These are phyloP conservation scores for Coptodon rendalli DNA, from an alignment of 2,113 vertebrate species.

Conservation along the genomic window DNA sequence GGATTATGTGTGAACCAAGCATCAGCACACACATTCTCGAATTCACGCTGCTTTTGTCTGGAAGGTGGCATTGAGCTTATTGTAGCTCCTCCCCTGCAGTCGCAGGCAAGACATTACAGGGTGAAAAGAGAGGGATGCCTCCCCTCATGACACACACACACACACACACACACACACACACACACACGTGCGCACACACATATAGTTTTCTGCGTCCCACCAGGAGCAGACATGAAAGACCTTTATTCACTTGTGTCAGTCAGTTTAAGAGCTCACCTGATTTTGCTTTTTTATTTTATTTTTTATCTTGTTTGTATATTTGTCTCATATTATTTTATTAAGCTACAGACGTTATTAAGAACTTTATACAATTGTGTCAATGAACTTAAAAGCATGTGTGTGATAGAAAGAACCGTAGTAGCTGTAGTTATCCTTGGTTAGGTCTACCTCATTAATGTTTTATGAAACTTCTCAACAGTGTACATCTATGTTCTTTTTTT, in stretches of 20 bases:
- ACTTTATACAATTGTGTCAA: not conserved
- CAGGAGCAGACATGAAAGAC: not conserved
- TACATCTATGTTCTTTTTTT: not conserved
- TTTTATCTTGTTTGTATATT: not conserved
- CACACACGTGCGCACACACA: not conserved
- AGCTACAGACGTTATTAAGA: not conserved
- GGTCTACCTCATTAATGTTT: slow-evolving; percentile 20
- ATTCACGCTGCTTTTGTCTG: slow-evolving; percentile 58
- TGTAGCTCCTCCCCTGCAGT: slow-evolving; percentile 64
- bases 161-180: not conserved
- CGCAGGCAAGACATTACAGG: slow-evolving; percentile 26
- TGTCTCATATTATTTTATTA: not conserved
- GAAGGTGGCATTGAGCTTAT: slow-evolving; percentile 45
- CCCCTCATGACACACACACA: not conserved
- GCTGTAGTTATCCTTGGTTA: not conserved
- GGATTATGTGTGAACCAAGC: not conserved
- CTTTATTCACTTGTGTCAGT: not conserved
- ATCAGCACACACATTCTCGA: not conserved
- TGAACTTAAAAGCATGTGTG: not conserved
- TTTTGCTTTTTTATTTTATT: not conserved
- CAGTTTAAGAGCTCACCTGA: not conserved
- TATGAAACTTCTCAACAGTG: not conserved
- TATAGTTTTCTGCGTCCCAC: not conserved
- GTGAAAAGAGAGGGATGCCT: slow-evolving; percentile 24
- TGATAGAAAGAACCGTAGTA: not conserved